Percentiles rank a stretch among this genome's conserved stretches.
phyloP scores from a whole-genome alignment of 2,113 vertebrate genomes.

The Chloebia gouldiae region DNA sequence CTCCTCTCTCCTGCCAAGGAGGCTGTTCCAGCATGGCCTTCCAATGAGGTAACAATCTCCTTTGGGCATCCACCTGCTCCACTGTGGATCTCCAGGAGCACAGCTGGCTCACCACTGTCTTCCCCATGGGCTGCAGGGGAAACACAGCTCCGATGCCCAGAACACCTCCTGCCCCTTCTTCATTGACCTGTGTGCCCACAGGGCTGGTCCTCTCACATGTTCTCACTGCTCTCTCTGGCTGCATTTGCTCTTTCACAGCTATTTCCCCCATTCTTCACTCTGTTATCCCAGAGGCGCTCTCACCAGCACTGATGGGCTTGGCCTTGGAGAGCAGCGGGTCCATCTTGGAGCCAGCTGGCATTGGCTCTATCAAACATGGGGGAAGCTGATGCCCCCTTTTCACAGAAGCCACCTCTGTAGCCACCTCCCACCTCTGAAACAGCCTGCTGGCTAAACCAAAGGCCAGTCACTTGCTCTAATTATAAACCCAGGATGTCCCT shows the following conservation, averaged over 20 bases:
- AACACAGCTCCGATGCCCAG: accelerated
- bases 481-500: neutral
- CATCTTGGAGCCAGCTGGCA: neutral
- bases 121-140: neutral
- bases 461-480: neutral
- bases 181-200: neutral
- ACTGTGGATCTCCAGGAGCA: neutral
- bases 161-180: neutral
- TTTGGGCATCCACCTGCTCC: neutral
- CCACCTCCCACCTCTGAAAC: neutral
- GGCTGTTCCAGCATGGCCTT: neutral
- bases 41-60: neutral
- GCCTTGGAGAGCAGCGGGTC: neutral
- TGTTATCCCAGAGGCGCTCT: neutral
- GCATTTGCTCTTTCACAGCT: neutral
- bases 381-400: neutral
- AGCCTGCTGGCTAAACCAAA: neutral
- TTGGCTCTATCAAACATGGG: neutral
- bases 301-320: accelerated
- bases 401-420: neutral
- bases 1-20: neutral
- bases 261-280: neutral
- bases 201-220: accelerated
- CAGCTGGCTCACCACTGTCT: neutral
- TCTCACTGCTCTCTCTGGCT: neutral